Base-by-base conservation (phyloP, 2,113 vertebrate genomes). In the Ancistrus triradiatus region DNA sequence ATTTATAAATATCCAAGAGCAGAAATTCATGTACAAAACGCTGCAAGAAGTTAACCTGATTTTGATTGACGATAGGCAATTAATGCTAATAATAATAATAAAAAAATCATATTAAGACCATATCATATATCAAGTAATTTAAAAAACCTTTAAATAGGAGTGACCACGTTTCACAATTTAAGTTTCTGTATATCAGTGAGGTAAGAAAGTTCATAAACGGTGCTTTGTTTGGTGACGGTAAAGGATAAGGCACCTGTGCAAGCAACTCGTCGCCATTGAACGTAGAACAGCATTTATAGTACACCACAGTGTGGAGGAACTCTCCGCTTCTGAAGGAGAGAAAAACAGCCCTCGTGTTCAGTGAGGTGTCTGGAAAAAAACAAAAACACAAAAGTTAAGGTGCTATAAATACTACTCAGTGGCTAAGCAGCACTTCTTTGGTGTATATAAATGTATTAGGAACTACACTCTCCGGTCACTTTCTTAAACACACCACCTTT, bases 1-100 rank as follows among this genome's bases (percentile, higher is more conserved):
- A 15, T 43, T 58, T 24, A 58, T 66, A 66, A 66, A 66, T 59
- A 57, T 17, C 40, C 2, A 57, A 56, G 24, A 63, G 35, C 24
- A 49, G 25, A 42, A 11, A 35, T 53, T 14, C 49, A 50, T 74
- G 55, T 59, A 55, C 50, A 71, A 50, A 27, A 38, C 18, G 19
- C 28, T 33, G 3, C 6, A 42, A 8, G 51, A 69, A 56, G 52
- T 6, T 31, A 57, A n/a, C 38, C n/a, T 31, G 17, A 43, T 7
- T 4, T 40, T 4, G n/a, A 22, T 14, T 19, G 7, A 49, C 22
- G 61, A n/a, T 37, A 31, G 6, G 3, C n/a, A 17, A 59, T 31
- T 51, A 24, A 65, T 44, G 18, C 46, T 7, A 37, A 38, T 38
- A 38, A 14, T 11, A 37, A 37, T 37, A 37, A 37, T 9, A 13